phyloP scores from a whole-genome alignment of 2,888 invertebrate species.

The Caenorhabditis sp. region DNA sequence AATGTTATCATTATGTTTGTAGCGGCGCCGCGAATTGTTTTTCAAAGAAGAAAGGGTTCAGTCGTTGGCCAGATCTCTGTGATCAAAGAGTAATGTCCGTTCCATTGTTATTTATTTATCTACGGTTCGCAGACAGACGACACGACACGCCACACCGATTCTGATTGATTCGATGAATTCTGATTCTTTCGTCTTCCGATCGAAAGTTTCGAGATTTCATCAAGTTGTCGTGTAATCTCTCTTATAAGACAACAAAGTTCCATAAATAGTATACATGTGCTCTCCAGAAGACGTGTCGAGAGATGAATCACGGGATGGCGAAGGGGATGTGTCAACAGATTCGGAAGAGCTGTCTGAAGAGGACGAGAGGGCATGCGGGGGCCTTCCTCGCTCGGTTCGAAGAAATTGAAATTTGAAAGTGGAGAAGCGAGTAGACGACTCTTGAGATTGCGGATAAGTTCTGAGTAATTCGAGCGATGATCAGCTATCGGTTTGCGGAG shows the following conservation, averaged over 20 bases:
- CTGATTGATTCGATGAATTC: no score
- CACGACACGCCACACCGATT: no score
- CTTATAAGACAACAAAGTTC: no score
- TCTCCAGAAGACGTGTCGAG: neutral
- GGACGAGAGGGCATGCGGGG: constrained; percentile 13
- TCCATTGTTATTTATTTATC: no score
- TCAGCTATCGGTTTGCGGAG: no score
- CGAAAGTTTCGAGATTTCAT: neutral
- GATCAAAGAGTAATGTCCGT: neutral
- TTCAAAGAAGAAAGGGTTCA: neutral
- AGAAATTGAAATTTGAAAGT: constrained; percentile 10
- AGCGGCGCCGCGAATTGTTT: neutral
- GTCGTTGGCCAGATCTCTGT: neutral
- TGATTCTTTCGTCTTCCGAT: no score
- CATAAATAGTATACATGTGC: no score
- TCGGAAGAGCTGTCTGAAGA: neutral
- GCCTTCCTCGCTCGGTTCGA: neutral
- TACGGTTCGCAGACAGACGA: no score
- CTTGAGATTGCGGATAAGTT: no score
- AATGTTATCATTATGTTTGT: constrained; percentile 19
- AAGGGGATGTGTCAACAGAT: constrained; percentile 27
- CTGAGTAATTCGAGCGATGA: no score
- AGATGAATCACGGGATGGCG: constrained; percentile 8
- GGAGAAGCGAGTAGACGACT: neutral
- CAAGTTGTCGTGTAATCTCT: constrained; percentile 3